These are phyloP conservation scores for Bergia puertoricense DNA, from an alignment of 92 coral and sea anemone genomes.

Conservation along the genomic window DNA sequence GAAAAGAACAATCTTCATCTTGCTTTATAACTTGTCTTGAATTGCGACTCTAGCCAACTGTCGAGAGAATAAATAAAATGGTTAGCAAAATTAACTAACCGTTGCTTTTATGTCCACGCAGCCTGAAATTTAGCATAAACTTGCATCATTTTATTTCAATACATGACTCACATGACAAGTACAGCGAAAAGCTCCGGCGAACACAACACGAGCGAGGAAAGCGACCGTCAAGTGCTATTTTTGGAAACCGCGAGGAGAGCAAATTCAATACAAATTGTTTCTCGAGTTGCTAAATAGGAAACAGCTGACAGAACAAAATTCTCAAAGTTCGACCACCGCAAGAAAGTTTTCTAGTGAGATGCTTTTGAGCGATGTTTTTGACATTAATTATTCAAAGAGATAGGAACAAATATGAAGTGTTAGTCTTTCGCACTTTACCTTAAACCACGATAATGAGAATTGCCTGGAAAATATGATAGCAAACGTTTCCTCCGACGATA, in stretches of 20 bases:
- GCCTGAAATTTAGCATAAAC: constrained; percentile 8
- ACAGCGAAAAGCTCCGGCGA: background rate
- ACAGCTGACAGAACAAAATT: background rate
- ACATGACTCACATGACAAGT: constrained; percentile 43
- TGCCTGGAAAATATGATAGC: background rate
- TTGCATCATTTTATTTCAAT: constrained; percentile 45
- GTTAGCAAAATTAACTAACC: background rate
- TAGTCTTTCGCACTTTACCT: constrained; percentile 32
- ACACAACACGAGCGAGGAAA: constrained; percentile 15
- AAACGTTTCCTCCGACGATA: no score
- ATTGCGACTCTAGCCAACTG: constrained; percentile 11
- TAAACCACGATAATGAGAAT: background rate
- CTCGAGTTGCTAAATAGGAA: background rate
- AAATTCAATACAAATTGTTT: background rate
- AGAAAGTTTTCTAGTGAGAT: background rate
- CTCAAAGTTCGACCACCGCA: background rate
- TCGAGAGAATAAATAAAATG: background rate
- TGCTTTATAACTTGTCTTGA: constrained; percentile 5
- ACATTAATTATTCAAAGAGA: constrained; percentile 32
- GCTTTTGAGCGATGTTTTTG: constrained; percentile 15
- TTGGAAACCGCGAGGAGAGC: constrained; percentile 6
- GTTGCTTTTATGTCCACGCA: constrained; percentile 3
- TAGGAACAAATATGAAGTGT: constrained; percentile 24
- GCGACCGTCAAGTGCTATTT: constrained; percentile 20
- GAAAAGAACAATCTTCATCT: constrained; percentile 94